Conservation (phyloP, 1,140 invertebrate species). For the Parapsyche elsis region DNA sequence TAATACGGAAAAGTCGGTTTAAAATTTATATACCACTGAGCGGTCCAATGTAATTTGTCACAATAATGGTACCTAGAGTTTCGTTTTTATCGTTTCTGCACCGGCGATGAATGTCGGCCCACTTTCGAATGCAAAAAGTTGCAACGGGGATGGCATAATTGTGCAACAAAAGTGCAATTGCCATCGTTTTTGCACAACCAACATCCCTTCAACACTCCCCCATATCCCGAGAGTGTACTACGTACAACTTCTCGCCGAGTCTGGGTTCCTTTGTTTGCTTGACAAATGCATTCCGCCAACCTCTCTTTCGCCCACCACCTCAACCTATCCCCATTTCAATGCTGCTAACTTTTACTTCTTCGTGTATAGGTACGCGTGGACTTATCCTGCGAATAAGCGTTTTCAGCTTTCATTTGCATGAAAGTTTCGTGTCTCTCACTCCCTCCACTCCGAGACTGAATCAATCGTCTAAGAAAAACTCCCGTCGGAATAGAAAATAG, state of each 20-base stretch:
- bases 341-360: constrained; percentile 20
- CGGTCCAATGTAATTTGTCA: no score
- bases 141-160: neutral
- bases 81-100: no score
- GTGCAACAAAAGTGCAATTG: constrained; percentile 19
- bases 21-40: no score
- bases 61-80: no score
- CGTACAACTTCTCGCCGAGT: no score
- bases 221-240: neutral
- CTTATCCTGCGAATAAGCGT: neutral
- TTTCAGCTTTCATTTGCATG: neutral
- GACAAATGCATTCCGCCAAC: constrained; percentile 32
- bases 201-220: neutral
- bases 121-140: neutral
- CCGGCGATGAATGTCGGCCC: neutral
- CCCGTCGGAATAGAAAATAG: no score
- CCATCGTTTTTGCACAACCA: neutral
- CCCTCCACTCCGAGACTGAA: no score
- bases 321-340: no score
- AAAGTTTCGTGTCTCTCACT: neutral
- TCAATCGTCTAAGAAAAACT: no score
- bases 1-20: no score
- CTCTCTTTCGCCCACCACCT: no score
- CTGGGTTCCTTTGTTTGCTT: constrained; percentile 37
- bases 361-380: neutral